A percentile compares a stretch with the other conserved stretches of the same genome.
These are phyloP conservation scores for Dinoponera quadriceps DNA, from an alignment of 1,140 invertebrate genomes.

Conservation along the genomic window DNA sequence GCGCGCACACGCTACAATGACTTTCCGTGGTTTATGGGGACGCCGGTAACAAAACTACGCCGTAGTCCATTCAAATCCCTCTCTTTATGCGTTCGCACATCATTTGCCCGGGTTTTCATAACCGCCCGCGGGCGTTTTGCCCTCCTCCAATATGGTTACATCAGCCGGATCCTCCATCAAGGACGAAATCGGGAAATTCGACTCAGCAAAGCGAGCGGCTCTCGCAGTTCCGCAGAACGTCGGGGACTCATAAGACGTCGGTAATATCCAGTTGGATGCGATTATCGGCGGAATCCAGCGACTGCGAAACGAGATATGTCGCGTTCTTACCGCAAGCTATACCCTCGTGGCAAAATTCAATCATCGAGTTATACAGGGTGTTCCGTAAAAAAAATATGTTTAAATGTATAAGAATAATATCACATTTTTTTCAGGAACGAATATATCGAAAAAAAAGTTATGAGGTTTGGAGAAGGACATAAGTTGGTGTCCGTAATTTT, in stretches of 20 bases:
- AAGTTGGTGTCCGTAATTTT: too few species aligned
- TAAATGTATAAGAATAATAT: too few species aligned
- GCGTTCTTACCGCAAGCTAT: neutral
- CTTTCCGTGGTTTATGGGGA: slow-evolving; percentile 41
- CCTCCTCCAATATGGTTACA: slow-evolving; percentile 33
- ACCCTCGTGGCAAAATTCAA: slow-evolving; percentile 14
- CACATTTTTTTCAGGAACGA: too few species aligned
- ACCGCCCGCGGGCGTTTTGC: neutral
- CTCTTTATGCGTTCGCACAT: slow-evolving; percentile 49
- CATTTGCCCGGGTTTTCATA: slow-evolving; percentile 53
- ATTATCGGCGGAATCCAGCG: slow-evolving; percentile 25
- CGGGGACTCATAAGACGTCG: slow-evolving; percentile 26
- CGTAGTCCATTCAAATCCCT: slow-evolving; percentile 25
- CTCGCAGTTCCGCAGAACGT: slow-evolving; percentile 16
- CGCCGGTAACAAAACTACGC: slow-evolving; percentile 41
- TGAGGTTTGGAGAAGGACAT: too few species aligned
- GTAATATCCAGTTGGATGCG: slow-evolving; percentile 13
- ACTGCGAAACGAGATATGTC: neutral
- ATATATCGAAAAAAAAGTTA: too few species aligned
- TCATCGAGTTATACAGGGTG: slow-evolving; percentile 11
- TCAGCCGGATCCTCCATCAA: slow-evolving; percentile 22
- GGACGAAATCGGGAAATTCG: slow-evolving; percentile 25
- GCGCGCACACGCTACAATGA: slow-evolving; percentile 34
- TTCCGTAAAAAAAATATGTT: too few species aligned
- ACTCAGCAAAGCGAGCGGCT: slow-evolving; percentile 29